Evolutionary conservation across 1,140 invertebrate species (phyloP), one percentile per base, ranked within the genome.

Genomic region (Achatina immaculata): DNA sequence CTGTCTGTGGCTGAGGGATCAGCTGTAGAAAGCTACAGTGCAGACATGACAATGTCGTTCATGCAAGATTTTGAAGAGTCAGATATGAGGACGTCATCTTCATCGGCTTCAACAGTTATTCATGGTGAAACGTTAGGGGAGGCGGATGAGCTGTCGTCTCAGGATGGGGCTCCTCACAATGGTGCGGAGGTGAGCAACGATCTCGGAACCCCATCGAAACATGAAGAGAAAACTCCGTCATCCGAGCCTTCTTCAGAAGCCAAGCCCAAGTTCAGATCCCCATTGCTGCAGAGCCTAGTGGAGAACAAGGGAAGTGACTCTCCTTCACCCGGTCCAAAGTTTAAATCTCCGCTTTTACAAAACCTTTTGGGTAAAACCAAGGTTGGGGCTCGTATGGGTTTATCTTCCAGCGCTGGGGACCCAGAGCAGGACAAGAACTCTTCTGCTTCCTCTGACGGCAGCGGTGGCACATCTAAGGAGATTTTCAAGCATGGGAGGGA

Each of bases 211-310:
- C 58, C 75, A 6, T 55, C 75, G 9, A 74, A 40, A 58, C 34
- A 1, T 24, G 66, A 71, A 45, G 36, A 36, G 34, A 72, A 51
- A 42, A 31, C 16, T 7, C n/a, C 24, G 28, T 55, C 66, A 34
- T 34, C 75, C 7, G 76, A 66, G 36, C n/a, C 71, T 14, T n/a
- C 69, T 62, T 40, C 36, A 19, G 77, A 80, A 69, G 51, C 81
- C 65, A 86, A 81, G 58, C 85, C 87, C 51, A 88, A 85, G 83
- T 89, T 89, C 83, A 87, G 85, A 71, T 89, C 89, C 42, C 87
- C 89, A 51, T 81, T 90, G 4, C 84, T 90, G 55, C 87, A 90
- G 79, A 87, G 87, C 76, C 82, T 88, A 43, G 83, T 85, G 69
- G 84, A 87, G 42, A 85, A 82, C 34, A 85, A 87, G 40, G 68